A percentile compares a stretch with the other conserved stretches of the same genome.
Evolutionary conservation across 2,113 vertebrate genomes (phyloP).

Genomic region (Oxyruncus cristatus): DNA sequence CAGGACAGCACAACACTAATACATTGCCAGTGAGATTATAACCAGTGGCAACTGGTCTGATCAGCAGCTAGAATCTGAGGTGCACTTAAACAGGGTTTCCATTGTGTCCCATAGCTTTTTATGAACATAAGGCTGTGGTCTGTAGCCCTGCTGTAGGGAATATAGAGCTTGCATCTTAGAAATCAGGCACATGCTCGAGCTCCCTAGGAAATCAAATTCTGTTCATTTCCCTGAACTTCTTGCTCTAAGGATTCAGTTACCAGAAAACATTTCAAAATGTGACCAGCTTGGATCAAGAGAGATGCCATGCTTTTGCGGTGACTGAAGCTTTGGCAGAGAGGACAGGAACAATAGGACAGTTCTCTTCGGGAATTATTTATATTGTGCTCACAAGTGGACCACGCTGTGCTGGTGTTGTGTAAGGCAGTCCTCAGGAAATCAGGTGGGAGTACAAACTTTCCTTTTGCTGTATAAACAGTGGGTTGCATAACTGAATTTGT

Average conservation of each 20-base stretch:
- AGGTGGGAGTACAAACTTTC: conserved; percentile 18
- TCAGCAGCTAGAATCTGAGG: not conserved
- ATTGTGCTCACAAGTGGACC: not conserved
- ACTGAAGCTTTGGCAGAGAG: not conserved
- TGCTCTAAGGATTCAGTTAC: not conserved
- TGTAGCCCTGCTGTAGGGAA: not conserved
- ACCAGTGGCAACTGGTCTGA: not conserved
- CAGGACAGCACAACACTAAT: not conserved
- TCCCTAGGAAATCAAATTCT: not conserved
- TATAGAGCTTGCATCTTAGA: not conserved
- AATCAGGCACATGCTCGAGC: not conserved
- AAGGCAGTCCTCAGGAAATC: conserved; percentile 12
- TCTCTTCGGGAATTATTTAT: not conserved
- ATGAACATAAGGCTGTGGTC: not conserved
- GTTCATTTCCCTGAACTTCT: conserved; percentile 24
- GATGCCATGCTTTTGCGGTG: conserved; percentile 17
- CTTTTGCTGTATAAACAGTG: not conserved
- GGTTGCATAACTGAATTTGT: not conserved
- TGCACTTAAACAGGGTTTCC: not conserved
- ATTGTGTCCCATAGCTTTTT: not conserved
- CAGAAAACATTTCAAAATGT: conserved; percentile 46
- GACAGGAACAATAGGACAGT: not conserved
- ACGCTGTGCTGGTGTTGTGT: not conserved
- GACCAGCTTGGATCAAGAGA: not conserved
- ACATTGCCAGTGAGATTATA: not conserved